Evolutionary conservation across 2,113 vertebrate genomes (phyloP).

Genomic region (Pogona vitticeps): DNA sequence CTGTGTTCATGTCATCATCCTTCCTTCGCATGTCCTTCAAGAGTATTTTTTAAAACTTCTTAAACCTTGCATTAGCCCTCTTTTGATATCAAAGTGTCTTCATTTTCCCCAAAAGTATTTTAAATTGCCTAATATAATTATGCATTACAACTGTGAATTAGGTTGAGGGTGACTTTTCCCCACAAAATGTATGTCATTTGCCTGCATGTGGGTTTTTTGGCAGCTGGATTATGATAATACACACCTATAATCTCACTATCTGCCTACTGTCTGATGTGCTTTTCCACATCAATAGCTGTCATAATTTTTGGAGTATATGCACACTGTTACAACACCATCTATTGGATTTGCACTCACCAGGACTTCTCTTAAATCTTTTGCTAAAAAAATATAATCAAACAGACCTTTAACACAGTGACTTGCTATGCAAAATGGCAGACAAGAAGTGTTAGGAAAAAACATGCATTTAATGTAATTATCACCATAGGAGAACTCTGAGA

Average conservation of each 20-base stretch:
- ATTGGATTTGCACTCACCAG: conserved; percentile 12
- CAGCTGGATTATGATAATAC: conserved; percentile 42
- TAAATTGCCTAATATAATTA: not conserved
- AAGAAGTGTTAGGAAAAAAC: not conserved
- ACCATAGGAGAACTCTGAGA: not conserved
- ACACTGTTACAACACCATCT: conserved; percentile 6
- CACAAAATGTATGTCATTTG: not conserved
- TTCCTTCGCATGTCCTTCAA: not conserved
- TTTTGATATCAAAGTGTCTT: not conserved
- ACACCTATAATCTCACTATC: conserved; percentile 29
- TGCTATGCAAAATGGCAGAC: not conserved
- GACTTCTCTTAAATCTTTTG: not conserved
- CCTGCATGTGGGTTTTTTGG: not conserved
- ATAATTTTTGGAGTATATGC: conserved; percentile 39
- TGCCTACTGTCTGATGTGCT: conserved; percentile 20
- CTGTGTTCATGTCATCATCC: not conserved
- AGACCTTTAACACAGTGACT: not conserved
- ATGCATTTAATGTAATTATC: not conserved
- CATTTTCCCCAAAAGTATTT: not conserved
- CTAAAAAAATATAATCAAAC: conserved; percentile 9
- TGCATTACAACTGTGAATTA: not conserved
- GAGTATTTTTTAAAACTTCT: not conserved
- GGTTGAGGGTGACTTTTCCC: not conserved
- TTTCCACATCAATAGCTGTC: conserved; percentile 27
- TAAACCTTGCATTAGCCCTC: not conserved